Base-by-base conservation (phyloP, 2,888 invertebrate genomes). In the Diaprepes abbreviatus region DNA sequence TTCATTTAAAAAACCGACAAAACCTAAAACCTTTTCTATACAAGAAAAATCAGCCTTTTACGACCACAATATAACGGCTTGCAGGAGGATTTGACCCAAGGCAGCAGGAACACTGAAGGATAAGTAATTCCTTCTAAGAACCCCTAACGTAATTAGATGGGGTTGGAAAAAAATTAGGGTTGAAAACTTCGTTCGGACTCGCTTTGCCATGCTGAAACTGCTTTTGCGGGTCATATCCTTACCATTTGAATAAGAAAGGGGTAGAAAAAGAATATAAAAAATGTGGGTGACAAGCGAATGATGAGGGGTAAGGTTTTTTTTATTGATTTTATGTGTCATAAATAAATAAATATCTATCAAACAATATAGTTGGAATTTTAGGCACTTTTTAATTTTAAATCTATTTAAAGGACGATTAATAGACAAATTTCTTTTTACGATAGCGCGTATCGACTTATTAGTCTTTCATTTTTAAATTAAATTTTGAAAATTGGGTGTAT, bases 51-150 rank as follows among this genome's bases (percentile, higher is more conserved):
- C 28, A 16, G 28, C 28, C 48, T 50, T 60, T 60, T 45, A 35
- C 33, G 45, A 17, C 57, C 36, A 36, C 36, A 65, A 65, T 58
- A 60, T 48, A 58, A 58, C 40, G 58, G 55, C 64, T 43, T 45
- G 59, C 66, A 52, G 40, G 40, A 68, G 52, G 63, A 63, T 48
- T 58, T 63, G 58, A 57, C 68, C 62, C 68, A 43, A 62, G 62
- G 62, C 55, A 63, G 48, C 55, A 62, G 69, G 66, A 70, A 70
- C 70, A 50, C 55, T 45, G 82, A 82, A 88, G 88, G 86, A 88
- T 88, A 88, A 88, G 88, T 88, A 89, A 89, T 89, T 88, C 88
- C 87, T 87, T 87, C 88, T 88, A 88, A 88, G 88, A 88, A 88
- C 88, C 88, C 88, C 88, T 71, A 89, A 89, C 88, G 88, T 89